Evolutionary conservation across 2,888 invertebrate species (phyloP).

Genomic region (Cerastis rubricosa): DNA sequence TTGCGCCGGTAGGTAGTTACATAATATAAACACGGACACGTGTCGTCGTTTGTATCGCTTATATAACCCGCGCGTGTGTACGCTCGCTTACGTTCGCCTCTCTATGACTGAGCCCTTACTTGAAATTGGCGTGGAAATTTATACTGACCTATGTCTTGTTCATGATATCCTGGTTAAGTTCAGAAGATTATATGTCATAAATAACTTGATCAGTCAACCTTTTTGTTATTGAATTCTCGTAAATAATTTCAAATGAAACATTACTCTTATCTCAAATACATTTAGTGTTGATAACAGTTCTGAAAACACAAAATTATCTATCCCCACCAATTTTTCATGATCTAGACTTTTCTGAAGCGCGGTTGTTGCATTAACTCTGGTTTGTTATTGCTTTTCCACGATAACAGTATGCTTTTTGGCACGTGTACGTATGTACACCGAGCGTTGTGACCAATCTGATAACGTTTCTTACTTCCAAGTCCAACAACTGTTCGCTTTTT

Average conservation of each 20-base stretch:
- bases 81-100: slow-evolving; percentile 59
- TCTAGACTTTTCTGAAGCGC: slow-evolving; percentile 59
- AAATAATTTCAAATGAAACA: slow-evolving; percentile 23
- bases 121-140: slow-evolving; percentile 54
- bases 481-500: slow-evolving; percentile 75
- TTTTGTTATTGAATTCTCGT: neutral
- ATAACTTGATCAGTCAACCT: slow-evolving; percentile 14
- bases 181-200: slow-evolving; percentile 25
- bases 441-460: slow-evolving; percentile 76
- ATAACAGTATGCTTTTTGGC: slow-evolving; percentile 72
- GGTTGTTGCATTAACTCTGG: slow-evolving; percentile 71
- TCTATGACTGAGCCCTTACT: slow-evolving; percentile 57
- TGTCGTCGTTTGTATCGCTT: slow-evolving; percentile 75
- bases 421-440: slow-evolving; percentile 74
- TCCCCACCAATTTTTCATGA: slow-evolving; percentile 50
- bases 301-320: slow-evolving; percentile 45
- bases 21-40: slow-evolving; percentile 84
- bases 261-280: slow-evolving; percentile 29
- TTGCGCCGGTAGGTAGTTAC: slow-evolving; percentile 73
- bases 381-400: slow-evolving; percentile 77
- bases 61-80: slow-evolving; percentile 74
- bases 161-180: slow-evolving; percentile 56
- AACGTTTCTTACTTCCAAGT: slow-evolving; percentile 68
- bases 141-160: slow-evolving; percentile 55
- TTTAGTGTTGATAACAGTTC: slow-evolving; percentile 46